Conservation (phyloP, 1,140 invertebrate genomes). For the Heliconius nattereri region DNA sequence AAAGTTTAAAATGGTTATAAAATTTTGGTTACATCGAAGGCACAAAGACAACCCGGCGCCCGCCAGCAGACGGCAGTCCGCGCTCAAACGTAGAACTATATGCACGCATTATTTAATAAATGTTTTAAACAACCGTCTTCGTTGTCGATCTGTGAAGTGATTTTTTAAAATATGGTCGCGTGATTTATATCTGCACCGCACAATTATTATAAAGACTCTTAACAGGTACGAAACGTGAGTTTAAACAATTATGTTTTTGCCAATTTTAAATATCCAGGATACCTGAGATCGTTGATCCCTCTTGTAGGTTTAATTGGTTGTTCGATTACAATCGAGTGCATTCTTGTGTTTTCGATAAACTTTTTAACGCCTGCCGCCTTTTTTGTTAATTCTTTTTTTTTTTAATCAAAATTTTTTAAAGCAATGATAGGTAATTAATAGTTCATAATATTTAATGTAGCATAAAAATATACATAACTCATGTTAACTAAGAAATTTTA, state of each 20-base stretch:
- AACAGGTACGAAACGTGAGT: slow-evolving; percentile 37
- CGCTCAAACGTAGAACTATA: slow-evolving; percentile 29
- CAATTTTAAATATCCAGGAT: slow-evolving; percentile 53
- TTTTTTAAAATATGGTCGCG: slow-evolving; percentile 43
- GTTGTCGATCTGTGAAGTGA: slow-evolving; percentile 40
- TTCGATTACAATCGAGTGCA: slow-evolving; percentile 57
- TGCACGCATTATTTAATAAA: slow-evolving; percentile 33
- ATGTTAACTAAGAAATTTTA: not conserved
- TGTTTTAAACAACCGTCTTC: slow-evolving; percentile 33
- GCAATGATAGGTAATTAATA: not conserved
- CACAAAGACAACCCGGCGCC: slow-evolving; percentile 16
- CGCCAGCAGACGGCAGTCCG: slow-evolving; percentile 34
- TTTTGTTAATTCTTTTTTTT: not conserved
- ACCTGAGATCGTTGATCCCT: slow-evolving; percentile 73
- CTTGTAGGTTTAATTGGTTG: slow-evolving; percentile 66
- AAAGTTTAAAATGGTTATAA: not conserved
- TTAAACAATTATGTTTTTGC: slow-evolving; percentile 47
- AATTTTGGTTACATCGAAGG: not conserved
- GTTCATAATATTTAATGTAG: not conserved
- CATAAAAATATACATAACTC: not conserved
- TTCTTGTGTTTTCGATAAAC: slow-evolving; percentile 12
- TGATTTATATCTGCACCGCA: slow-evolving; percentile 34
- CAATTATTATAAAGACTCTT: slow-evolving; percentile 30
- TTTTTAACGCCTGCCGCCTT: slow-evolving; percentile 6
- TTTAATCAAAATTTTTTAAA: not conserved